Conservation (phyloP, 2,888 invertebrate species). For the Mellilla xanthometata region DNA sequence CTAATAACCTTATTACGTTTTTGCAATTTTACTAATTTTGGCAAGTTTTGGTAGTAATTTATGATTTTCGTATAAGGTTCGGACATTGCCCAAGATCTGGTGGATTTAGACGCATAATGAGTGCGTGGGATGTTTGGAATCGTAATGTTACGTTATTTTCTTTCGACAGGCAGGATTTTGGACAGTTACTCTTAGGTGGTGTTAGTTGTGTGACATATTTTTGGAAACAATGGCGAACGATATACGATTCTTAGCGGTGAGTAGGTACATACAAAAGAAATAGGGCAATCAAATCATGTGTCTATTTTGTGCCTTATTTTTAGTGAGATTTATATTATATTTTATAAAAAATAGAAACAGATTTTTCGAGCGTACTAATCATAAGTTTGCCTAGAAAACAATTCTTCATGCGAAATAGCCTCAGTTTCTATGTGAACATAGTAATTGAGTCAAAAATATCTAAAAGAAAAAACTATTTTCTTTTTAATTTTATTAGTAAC, state of each 20-base stretch:
- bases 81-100: slow-evolving; percentile 61
- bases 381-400: no score
- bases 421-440: no score
- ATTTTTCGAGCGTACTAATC: no score
- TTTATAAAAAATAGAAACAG: no score
- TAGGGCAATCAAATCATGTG: no score
- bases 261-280: no score
- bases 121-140: slow-evolving; percentile 62
- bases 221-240: slow-evolving; percentile 10
- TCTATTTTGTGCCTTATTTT: no score
- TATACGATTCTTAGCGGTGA: slow-evolving; percentile 20
- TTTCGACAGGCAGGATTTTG: slow-evolving; percentile 53
- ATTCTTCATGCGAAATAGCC: no score
- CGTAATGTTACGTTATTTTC: slow-evolving; percentile 48
- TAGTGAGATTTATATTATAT: no score
- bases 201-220: slow-evolving; percentile 7
- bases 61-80: slow-evolving; percentile 46
- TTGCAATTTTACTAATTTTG: slow-evolving; percentile 40
- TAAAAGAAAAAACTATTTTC: no score
- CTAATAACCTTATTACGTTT: slow-evolving; percentile 29
- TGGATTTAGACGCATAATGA: slow-evolving; percentile 24
- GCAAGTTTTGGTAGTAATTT: slow-evolving; percentile 36
- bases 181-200: slow-evolving; percentile 33
- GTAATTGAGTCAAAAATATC: no score
- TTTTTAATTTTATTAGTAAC: neutral